phyloP scores from a whole-genome alignment of 2,113 vertebrate species.

The Mesembrinibis cayennensis region DNA sequence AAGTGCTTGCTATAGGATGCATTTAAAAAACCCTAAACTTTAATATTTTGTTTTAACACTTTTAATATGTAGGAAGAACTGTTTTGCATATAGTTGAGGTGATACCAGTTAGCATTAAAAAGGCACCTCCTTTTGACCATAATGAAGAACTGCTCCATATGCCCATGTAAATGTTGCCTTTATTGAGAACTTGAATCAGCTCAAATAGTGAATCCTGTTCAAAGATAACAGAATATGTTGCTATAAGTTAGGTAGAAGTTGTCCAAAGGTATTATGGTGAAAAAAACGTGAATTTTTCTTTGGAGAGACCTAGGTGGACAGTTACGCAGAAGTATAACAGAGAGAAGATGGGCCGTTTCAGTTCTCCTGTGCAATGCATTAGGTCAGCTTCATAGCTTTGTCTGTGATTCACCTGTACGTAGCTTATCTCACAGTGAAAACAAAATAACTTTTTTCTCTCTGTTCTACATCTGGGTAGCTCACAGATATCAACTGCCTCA shows the following conservation, averaged over 20 bases:
- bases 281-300: neutral
- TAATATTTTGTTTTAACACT: neutral
- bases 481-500: neutral
- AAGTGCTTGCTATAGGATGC: neutral
- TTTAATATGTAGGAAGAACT: neutral
- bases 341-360: neutral
- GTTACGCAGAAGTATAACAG: neutral
- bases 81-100: neutral
- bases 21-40: fast-evolving
- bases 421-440: neutral
- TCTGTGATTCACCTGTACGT: neutral
- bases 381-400: neutral
- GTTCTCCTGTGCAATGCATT: neutral
- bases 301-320: neutral
- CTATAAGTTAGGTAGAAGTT: neutral
- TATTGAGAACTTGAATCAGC: neutral
- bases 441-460: neutral
- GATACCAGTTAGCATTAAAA: neutral
- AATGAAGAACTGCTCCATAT: neutral
- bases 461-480: neutral
- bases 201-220: neutral
- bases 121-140: neutral
- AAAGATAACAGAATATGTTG: neutral
- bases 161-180: neutral
- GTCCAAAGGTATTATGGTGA: neutral